phyloP scores from a whole-genome alignment of 1,140 invertebrate genomes.

The Helicoverpa armigera region DNA sequence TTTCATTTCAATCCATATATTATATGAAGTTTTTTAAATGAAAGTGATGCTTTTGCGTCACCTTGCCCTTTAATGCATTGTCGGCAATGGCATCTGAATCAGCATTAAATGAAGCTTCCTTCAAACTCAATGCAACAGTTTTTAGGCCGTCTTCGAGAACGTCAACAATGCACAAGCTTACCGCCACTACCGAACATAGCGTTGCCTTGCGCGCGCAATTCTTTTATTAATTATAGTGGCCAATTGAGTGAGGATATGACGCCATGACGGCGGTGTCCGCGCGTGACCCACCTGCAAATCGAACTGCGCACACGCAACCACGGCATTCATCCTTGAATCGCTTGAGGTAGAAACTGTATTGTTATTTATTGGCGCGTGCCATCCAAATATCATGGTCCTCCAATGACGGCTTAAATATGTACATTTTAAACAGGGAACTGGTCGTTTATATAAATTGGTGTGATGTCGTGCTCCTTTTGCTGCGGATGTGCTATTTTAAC shows the following conservation, averaged over 20 bases:
- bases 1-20: not conserved
- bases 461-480: slow-evolving; percentile 1
- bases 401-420: slow-evolving; percentile 48
- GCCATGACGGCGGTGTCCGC: slow-evolving; percentile 72
- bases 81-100: no score
- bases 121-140: slow-evolving; percentile 41
- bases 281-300: slow-evolving; percentile 79
- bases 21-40: not conserved
- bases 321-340: slow-evolving; percentile 79
- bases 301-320: slow-evolving; percentile 66
- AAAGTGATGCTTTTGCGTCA: not conserved
- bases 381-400: slow-evolving; percentile 52
- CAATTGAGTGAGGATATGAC: slow-evolving; percentile 84
- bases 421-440: slow-evolving; percentile 42
- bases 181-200: slow-evolving; percentile 78
- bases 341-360: slow-evolving; percentile 70
- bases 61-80: no score
- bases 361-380: slow-evolving; percentile 67
- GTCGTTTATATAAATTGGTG: slow-evolving; percentile 18
- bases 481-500: slow-evolving; percentile 28
- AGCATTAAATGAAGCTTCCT: slow-evolving; percentile 27
- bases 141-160: slow-evolving; percentile 63
- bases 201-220: slow-evolving; percentile 74
- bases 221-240: slow-evolving; percentile 84
- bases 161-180: slow-evolving; percentile 73